These are phyloP conservation scores for Gisinianus flammeolus DNA, from an alignment of 2,888 invertebrate genomes.

Conservation along the genomic window DNA sequence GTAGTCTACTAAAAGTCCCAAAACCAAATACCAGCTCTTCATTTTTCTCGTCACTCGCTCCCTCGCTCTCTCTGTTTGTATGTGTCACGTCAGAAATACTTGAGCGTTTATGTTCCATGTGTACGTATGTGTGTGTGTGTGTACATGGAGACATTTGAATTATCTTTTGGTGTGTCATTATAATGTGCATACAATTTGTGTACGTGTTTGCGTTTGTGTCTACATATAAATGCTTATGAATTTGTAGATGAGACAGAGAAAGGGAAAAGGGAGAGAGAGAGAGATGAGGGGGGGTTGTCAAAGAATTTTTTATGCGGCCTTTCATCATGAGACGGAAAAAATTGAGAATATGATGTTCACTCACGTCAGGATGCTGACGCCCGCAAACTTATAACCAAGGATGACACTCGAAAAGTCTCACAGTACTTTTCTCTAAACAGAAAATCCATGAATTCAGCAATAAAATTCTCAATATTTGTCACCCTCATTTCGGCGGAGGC, in stretches of 20 bases:
- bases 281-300: background rate
- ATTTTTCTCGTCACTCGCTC: background rate
- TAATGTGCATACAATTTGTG: background rate
- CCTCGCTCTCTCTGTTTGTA: background rate
- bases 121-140: too few relatives aligned
- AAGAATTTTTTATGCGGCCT: background rate
- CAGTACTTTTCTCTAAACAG: slow-evolving; percentile 1
- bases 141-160: too few relatives aligned
- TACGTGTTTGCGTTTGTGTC: background rate
- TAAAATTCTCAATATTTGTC: slow-evolving; percentile 59
- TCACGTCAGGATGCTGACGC: slow-evolving; percentile 53
- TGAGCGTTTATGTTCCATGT: background rate
- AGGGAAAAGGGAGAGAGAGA: background rate
- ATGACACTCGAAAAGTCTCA: slow-evolving; percentile 52
- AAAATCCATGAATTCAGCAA: slow-evolving; percentile 57
- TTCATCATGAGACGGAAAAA: background rate
- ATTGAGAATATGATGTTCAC: slow-evolving; percentile 27
- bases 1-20: background rate
- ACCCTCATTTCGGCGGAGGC: slow-evolving; percentile 38
- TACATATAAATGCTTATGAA: background rate
- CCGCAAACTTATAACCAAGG: slow-evolving; percentile 51
- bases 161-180: background rate
- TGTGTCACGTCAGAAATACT: background rate
- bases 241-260: background rate
- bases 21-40: background rate